Conservation (phyloP, 1,140 invertebrate species). For the Globodera ellingtonae region DNA sequence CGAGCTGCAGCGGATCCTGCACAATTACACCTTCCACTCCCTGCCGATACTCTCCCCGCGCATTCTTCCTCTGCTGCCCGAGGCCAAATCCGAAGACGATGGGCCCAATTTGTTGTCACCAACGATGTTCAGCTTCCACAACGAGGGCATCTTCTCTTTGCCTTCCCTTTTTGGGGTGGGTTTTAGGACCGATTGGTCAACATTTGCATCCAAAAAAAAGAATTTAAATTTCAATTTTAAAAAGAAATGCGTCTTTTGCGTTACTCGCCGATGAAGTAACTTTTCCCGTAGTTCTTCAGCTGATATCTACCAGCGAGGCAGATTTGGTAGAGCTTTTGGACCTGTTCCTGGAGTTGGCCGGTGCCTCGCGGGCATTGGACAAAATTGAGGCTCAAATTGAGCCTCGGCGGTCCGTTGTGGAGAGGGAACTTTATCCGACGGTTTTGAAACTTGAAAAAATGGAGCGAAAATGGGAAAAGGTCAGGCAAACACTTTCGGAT, state of each 20-base stretch:
- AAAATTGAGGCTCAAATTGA: constrained; percentile 34
- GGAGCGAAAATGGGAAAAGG: constrained; percentile 23
- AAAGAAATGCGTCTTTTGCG: too few species aligned
- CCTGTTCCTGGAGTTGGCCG: constrained; percentile 39
- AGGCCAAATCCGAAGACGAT: background rate
- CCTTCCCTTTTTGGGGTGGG: constrained; percentile 36
- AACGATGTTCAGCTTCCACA: constrained; percentile 40
- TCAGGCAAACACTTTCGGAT: constrained; percentile 9
- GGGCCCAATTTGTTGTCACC: constrained; percentile 31
- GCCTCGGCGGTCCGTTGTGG: constrained; percentile 13
- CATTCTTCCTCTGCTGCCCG: constrained; percentile 32
- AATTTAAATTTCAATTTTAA: background rate
- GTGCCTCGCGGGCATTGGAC: constrained; percentile 25
- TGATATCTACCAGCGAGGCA: constrained; percentile 28
- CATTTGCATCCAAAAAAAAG: background rate
- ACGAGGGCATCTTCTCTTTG: constrained; percentile 37
- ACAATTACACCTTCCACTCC: constrained; percentile 22
- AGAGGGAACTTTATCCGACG: constrained; percentile 28
- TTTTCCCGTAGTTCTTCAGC: background rate
- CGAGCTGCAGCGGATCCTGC: constrained; percentile 19
- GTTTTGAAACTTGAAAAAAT: constrained; percentile 34
- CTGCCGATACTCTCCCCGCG: constrained; percentile 35
- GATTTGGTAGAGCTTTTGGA: constrained; percentile 31
- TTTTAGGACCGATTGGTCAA: background rate
- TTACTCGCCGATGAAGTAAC: too few species aligned